Evolutionary conservation across 1,140 invertebrate genomes (phyloP).

Genomic region (Sinella curviseta): DNA sequence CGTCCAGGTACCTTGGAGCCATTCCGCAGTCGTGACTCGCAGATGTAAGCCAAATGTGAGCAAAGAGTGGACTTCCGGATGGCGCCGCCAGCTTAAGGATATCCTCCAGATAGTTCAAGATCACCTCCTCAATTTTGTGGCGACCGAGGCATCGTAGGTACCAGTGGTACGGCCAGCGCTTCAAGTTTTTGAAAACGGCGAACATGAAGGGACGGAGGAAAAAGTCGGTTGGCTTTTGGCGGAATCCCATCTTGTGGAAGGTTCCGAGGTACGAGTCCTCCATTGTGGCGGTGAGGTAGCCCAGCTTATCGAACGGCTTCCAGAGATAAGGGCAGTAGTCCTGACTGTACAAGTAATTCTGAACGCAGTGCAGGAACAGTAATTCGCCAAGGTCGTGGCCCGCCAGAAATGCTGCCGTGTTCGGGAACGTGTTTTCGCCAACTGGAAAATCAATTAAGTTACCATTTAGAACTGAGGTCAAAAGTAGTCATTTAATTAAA

Average conservation of each 20-base stretch:
- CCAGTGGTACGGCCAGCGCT: too few species aligned
- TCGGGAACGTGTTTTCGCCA: constrained; percentile 54
- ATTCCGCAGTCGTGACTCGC: constrained; percentile 31
- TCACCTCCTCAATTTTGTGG: constrained; percentile 18
- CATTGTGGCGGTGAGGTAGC: constrained; percentile 54
- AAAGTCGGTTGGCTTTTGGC: constrained; percentile 75
- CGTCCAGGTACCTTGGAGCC: not conserved
- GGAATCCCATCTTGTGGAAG: constrained; percentile 76
- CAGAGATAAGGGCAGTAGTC: constrained; percentile 55
- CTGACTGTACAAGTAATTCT: constrained; percentile 39
- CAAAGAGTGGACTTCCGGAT: constrained; percentile 25
- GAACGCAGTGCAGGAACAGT: not conserved
- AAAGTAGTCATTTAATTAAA: not conserved
- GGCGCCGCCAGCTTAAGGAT: not conserved
- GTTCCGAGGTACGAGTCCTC: constrained; percentile 55
- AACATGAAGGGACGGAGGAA: constrained; percentile 70
- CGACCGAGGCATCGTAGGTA: not conserved
- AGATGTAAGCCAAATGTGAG: constrained; percentile 33
- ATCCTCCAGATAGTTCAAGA: constrained; percentile 31
- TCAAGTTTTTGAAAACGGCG: not conserved
- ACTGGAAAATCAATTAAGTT: constrained; percentile 31
- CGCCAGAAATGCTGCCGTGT: constrained; percentile 48
- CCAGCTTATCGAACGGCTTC: constrained; percentile 52
- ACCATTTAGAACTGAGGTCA: not conserved
- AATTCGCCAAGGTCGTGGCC: not conserved